phyloP scores from a whole-genome alignment of 2,888 invertebrate species.

The Camptogramma bilineatum region DNA sequence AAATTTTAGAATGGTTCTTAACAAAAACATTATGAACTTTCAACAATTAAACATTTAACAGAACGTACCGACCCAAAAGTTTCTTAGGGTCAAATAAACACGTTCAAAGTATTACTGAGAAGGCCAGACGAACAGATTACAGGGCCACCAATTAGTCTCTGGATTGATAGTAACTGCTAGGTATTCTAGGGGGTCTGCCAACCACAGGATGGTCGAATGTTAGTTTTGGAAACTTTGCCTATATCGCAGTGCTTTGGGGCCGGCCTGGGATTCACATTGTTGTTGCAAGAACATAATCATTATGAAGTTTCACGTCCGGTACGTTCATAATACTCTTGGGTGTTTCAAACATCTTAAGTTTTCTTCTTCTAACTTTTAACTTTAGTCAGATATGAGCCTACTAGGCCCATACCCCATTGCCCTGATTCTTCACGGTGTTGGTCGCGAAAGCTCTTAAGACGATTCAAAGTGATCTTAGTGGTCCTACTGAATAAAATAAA shows the following conservation, averaged over 20 bases:
- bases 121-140: constrained; percentile 28
- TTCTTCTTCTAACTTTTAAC: no score
- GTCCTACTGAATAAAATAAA: no score
- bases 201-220: constrained; percentile 22
- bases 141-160: constrained; percentile 18
- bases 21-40: constrained; percentile 25
- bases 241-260: constrained; percentile 19
- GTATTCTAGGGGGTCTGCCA: constrained; percentile 9
- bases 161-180: background rate
- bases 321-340: background rate
- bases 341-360: background rate
- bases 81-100: constrained; percentile 34
- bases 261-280: constrained; percentile 4
- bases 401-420: no score
- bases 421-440: no score
- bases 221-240: constrained; percentile 27
- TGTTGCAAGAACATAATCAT: constrained; percentile 23
- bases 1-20: constrained; percentile 18
- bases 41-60: constrained; percentile 27
- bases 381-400: no score
- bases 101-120: constrained; percentile 26
- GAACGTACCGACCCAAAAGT: constrained; percentile 30
- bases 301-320: constrained; percentile 14
- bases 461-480: no score
- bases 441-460: no score